Percentiles rank a stretch among this genome's conserved stretches.
These are phyloP conservation scores for Macaria notata DNA, from an alignment of 2,888 invertebrate genomes.

Conservation along the genomic window DNA sequence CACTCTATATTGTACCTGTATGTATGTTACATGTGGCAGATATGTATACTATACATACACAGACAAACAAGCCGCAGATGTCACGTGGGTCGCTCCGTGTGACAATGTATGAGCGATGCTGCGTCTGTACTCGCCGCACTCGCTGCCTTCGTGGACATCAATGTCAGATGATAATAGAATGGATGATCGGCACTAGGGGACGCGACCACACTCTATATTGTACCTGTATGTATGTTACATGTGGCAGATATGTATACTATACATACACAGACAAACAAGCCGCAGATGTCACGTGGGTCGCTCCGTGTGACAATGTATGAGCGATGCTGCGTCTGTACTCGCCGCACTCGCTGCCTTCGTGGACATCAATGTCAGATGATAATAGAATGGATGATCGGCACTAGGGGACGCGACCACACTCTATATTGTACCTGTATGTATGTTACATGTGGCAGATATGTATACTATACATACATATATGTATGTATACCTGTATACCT, in stretches of 20 bases:
- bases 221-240: constrained; percentile 28
- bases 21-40: background rate
- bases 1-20: too few relatives aligned
- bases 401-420: background rate
- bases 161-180: constrained; percentile 3
- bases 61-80: constrained; percentile 17
- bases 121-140: background rate
- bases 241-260: too few relatives aligned
- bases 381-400: background rate
- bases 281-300: constrained; percentile 15
- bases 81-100: constrained; percentile 23
- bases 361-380: constrained; percentile 6
- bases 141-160: background rate
- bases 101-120: constrained; percentile 24
- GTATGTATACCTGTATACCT: too few relatives aligned
- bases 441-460: too few relatives aligned
- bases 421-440: constrained; percentile 36
- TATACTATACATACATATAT: too few relatives aligned
- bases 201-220: constrained; percentile 1
- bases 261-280: constrained; percentile 13
- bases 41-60: too few relatives aligned
- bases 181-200: background rate
- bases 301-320: constrained; percentile 28
- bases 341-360: background rate
- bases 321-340: background rate